Conservation (phyloP, 2,797 vertebrate genomes). For the Perodicticus potto region DNA sequence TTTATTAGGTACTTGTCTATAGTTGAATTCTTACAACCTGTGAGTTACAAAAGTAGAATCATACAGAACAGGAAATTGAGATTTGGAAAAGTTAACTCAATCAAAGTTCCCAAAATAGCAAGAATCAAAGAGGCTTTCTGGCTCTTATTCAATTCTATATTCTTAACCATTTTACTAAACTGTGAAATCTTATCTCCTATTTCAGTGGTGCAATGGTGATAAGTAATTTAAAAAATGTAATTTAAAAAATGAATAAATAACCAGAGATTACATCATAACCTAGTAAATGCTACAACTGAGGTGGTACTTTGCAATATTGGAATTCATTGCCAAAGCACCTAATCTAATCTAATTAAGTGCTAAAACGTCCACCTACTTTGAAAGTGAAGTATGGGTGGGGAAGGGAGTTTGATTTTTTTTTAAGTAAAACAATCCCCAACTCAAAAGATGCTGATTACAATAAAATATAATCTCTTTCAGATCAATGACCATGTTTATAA, state of each 20-base stretch:
- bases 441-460: neutral
- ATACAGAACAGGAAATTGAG: neutral
- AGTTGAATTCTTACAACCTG: neutral
- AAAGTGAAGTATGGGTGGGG: neutral
- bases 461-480: neutral
- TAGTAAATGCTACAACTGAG: neutral
- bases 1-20: neutral
- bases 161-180: neutral
- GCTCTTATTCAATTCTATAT: neutral
- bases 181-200: neutral
- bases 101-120: neutral
- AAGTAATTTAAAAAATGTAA: neutral
- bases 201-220: neutral
- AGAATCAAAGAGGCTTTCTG: neutral
- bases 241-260: neutral
- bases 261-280: neutral
- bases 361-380: neutral
- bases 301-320: fast-evolving
- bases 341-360: neutral
- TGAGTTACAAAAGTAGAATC: neutral
- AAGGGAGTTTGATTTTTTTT: neutral
- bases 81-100: neutral
- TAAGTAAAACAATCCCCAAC: neutral
- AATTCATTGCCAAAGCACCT: neutral
- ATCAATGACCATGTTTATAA: neutral